Percentiles rank a stretch among this genome's conserved stretches.
Evolutionary conservation across 1,140 invertebrate genomes (phyloP).

Genomic region (Lordiphosa collinella): DNA sequence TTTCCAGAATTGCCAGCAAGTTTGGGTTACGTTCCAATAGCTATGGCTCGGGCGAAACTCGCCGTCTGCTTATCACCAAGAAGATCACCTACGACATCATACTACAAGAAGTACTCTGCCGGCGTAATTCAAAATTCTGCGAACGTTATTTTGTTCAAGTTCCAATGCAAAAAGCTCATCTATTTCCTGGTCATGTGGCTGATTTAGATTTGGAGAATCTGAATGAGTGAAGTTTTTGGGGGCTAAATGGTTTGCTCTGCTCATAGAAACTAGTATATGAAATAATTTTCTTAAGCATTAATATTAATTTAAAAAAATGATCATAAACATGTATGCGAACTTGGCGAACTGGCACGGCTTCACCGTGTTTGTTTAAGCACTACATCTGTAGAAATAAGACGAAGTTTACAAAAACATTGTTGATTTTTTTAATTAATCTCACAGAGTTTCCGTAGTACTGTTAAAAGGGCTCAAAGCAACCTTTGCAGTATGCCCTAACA

Average conservation of each 20-base stretch:
- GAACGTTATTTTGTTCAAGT: conserved; percentile 76
- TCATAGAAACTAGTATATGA: conserved; percentile 32
- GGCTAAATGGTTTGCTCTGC: not conserved
- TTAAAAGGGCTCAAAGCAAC: too few relatives aligned
- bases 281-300: conserved; percentile 22
- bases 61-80: conserved; percentile 80
- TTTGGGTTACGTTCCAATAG: conserved; percentile 82
- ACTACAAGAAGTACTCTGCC: conserved; percentile 50
- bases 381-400: not conserved
- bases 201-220: conserved; percentile 51
- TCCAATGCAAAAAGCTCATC: conserved; percentile 57
- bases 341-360: too few relatives aligned
- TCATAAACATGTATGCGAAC: not conserved
- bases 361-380: too few relatives aligned
- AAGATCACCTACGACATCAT: conserved; percentile 50
- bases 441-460: too few relatives aligned
- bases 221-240: conserved; percentile 14
- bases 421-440: conserved; percentile 3
- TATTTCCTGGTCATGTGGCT: conserved; percentile 67
- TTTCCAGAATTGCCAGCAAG: conserved; percentile 65
- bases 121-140: conserved; percentile 57
- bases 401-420: conserved; percentile 2
- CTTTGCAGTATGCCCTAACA: too few relatives aligned
- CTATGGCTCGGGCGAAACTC: conserved; percentile 80
- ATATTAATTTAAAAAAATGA: not conserved